Evolutionary conservation across 2,888 invertebrate genomes (phyloP), one percentile per base, ranked within the genome.

Genomic region (Alitta virens): DNA sequence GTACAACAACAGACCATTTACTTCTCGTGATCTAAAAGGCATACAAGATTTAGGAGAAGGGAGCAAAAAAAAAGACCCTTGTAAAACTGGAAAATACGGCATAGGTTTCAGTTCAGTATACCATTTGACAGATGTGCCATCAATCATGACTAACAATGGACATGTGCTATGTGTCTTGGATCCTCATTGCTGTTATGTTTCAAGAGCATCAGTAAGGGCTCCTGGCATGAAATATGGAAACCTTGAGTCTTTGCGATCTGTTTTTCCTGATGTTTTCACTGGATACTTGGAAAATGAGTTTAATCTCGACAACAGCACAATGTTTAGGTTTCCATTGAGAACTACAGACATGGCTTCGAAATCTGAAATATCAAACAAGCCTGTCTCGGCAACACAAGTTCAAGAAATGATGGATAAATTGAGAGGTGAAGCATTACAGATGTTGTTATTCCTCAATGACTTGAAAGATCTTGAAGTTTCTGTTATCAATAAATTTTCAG

Each of bases 41-140:
- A 78, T 79, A 40, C 75, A 76, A 56, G 70, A 68, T 56, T 69
- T 79, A 21, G 78, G 79, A 12, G 67, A 70, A 46, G 79, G 79
- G 1, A 76, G 77, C 60, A 79, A 79, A 66, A 49, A 59, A 12
- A 64, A 67, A 7, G 77, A 78, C 60, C 69, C 75, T 3, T 63
- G 71, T 58, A 76, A 76, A 61, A 77, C 74, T 0, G 79, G 79
- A 12, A 75, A 78, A 57, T 79, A 75, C 69, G 79, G 79, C 23
- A 74, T 79, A 55, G 79, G 79, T 0, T 79, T 79, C 63, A 79
- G 77, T 63, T 75, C 73, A 9, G 78, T 79, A 1, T 79, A 78
- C 62, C 75, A 78, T 65, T 51, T 79, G 12, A 79, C 79, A 21
- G 78, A 79, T 64, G 74, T 67, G 0, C 79, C 79, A 0, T 73